A percentile compares a stretch with the other conserved stretches of the same genome.
These are phyloP conservation scores for Apus apus DNA, from an alignment of 2,113 vertebrate genomes.

Conservation along the genomic window DNA sequence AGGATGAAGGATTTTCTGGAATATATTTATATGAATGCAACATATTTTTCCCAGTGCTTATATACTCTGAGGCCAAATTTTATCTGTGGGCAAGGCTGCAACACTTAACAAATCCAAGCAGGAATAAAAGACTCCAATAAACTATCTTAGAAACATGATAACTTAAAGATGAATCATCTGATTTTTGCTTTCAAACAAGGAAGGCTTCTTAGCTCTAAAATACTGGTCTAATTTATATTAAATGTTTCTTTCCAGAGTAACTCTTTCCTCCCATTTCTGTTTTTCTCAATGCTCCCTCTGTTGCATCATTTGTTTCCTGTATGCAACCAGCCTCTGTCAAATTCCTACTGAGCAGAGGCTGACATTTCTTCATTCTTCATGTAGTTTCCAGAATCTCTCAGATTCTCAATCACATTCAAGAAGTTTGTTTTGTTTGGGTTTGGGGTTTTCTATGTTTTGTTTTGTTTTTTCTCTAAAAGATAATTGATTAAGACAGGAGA, in stretches of 20 bases:
- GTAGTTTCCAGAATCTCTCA: not conserved
- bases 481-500: not conserved
- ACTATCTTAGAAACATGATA: not conserved
- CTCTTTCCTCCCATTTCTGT: not conserved
- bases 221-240: not conserved
- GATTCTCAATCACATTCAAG: not conserved
- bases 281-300: not conserved
- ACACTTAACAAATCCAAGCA: slow-evolving; percentile 13
- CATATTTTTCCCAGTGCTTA: not conserved
- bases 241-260: slow-evolving; percentile 10
- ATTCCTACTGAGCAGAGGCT: not conserved
- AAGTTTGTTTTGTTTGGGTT: not conserved
- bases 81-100: slow-evolving; percentile 20
- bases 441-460: too few relatives aligned
- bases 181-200: slow-evolving; percentile 14
- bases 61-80: not conserved
- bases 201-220: not conserved
- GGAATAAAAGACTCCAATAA: slow-evolving; percentile 18
- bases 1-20: slow-evolving; percentile 10
- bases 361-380: not conserved
- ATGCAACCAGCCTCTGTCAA: not conserved
- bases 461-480: not conserved
- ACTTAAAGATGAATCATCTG: slow-evolving; percentile 26
- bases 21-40: not conserved
- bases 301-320: slow-evolving; percentile 1